Conservation (phyloP, 2,113 vertebrate genomes). For the Hiodon tergisus region DNA sequence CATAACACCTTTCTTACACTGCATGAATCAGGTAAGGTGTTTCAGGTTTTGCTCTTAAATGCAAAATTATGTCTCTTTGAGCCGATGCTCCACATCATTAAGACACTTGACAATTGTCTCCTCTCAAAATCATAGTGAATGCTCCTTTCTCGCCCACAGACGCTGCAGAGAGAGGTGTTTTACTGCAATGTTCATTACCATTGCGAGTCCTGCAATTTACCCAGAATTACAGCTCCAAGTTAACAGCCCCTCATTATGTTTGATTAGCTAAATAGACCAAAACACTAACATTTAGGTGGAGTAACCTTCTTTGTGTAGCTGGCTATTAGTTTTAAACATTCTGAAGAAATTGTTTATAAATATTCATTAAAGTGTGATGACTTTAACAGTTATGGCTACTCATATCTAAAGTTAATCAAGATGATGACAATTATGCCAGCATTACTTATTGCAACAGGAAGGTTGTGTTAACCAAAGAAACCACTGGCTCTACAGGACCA, state of each 20-base stretch:
- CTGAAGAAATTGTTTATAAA: neutral
- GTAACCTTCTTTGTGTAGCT: neutral
- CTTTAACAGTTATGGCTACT: slow-evolving; percentile 2
- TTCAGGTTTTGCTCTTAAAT: neutral
- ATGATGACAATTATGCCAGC: neutral
- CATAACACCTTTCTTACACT: slow-evolving; percentile 27
- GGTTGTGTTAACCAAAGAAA: neutral
- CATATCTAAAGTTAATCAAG: neutral
- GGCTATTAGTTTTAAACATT: neutral
- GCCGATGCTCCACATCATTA: slow-evolving; percentile 4
- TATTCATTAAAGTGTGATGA: neutral
- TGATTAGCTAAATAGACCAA: slow-evolving; percentile 30
- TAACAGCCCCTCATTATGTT: slow-evolving; percentile 18
- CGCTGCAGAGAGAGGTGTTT: slow-evolving; percentile 18
- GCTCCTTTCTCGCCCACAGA: slow-evolving; percentile 29
- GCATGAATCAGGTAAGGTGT: slow-evolving; percentile 23
- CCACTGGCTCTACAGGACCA: neutral
- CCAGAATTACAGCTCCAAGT: slow-evolving; percentile 22
- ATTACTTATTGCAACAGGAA: neutral
- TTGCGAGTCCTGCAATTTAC: slow-evolving; percentile 31
- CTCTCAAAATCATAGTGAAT: slow-evolving; percentile 34
- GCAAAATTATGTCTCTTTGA: neutral
- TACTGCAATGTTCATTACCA: slow-evolving; percentile 18
- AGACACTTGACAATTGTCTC: slow-evolving; percentile 23
- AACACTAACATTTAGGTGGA: slow-evolving; percentile 16